Percentiles rank a stretch among this genome's conserved stretches.
Evolutionary conservation across 23 tunicate genomes (phyloP).

Genomic region (Ciona savignyi): DNA sequence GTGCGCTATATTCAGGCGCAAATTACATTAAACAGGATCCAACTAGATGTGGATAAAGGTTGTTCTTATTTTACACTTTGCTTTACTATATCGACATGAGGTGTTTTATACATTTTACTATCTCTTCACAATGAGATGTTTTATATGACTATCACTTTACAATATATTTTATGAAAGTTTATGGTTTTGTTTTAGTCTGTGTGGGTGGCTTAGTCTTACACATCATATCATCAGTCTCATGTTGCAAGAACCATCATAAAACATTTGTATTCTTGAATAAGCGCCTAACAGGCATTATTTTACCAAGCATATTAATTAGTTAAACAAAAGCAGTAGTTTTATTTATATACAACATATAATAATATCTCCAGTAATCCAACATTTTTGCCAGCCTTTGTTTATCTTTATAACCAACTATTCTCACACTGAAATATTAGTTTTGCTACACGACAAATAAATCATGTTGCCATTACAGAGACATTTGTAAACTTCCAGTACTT

Average conservation of each 20-base stretch:
- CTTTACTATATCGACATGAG: neutral
- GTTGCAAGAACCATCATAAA: too few species aligned
- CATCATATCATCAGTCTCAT: too few species aligned
- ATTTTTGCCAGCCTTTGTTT: neutral
- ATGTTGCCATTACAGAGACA: slow-evolving; percentile 50
- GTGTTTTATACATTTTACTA: too few species aligned
- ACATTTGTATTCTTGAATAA: too few species aligned
- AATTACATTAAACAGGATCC: slow-evolving; percentile 27
- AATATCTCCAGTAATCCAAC: neutral
- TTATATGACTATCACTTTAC: neutral
- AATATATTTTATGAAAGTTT: too few species aligned
- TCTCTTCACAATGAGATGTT: too few species aligned
- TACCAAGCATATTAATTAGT: too few species aligned
- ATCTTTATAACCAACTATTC: neutral
- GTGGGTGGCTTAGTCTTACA: too few species aligned
- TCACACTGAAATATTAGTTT: too few species aligned
- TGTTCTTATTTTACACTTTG: neutral
- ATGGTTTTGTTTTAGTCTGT: neutral
- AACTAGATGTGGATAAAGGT: slow-evolving; percentile 57
- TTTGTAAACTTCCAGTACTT: slow-evolving; percentile 80
- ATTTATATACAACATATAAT: neutral
- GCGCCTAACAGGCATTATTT: too few species aligned
- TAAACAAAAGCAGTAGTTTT: neutral
- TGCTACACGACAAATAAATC: too few species aligned
- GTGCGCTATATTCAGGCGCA: slow-evolving; percentile 29